Base-by-base conservation (phyloP, 1,140 invertebrate genomes). In the Riptortus pedestris region DNA sequence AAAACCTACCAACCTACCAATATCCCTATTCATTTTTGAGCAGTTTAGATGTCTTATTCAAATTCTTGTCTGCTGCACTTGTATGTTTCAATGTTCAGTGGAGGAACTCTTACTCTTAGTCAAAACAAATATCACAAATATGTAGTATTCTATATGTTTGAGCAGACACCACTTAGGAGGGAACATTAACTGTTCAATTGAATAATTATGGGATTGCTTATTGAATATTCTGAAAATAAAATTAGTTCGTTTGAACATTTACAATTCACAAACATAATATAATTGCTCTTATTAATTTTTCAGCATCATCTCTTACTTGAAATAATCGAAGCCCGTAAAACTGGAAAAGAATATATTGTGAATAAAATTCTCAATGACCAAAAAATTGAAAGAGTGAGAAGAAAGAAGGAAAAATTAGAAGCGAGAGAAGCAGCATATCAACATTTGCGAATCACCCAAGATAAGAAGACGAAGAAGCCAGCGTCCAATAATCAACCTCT, bases 351-450 rank as follows among this genome's bases (percentile, higher is more conserved):
- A 26, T 16, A 51, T 7, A 20, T 62, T 20, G 60, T 62, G 14
- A 9, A 62, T 11, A 62, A 28, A 29, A 62, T 62, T 26, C 43
- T 62, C 5, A 43, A 18, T n/a, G 60, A 62, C 14, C 60, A 62
- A 31, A 62, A 62, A 29, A 16, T 47, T 9, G 60, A 62, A 47
- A 45, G 60, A n/a, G 60, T 31, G 11, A 45, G 31, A 27, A 47
- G 60, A 27, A 62, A 51, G 28, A 22, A 27, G 18, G 60, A 62
- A 26, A 62, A 62, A 18, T 27, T 62, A 20, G 60, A 24, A 14
- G 24, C 24, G 9, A 47, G 27, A 18, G 60, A 62, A 47, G 38
- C 60, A 22, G 60, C 33, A 3, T 62, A 62, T 51, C 38, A 48
- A n/a, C 60, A 62, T 28, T 31, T 62, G 27, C 27, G 29, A 1